phyloP scores from a whole-genome alignment of 2,113 vertebrate genomes.

The Chaetodon auriga region DNA sequence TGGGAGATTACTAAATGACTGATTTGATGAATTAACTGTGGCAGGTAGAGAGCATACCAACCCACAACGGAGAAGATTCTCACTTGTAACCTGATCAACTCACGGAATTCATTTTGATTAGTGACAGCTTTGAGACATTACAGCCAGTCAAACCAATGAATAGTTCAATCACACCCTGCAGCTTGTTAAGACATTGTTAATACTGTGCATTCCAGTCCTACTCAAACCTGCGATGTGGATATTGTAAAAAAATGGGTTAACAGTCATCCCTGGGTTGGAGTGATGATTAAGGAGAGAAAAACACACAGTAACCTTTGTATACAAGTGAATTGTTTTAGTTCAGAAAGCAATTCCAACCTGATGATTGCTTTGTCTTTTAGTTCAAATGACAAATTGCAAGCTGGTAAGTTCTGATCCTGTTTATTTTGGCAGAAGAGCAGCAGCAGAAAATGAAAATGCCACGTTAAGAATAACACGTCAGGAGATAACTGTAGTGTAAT shows the following conservation, averaged over 20 bases:
- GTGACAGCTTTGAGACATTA: background rate
- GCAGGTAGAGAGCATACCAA: background rate
- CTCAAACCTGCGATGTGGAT: background rate
- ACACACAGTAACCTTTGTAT: background rate
- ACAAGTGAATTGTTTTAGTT: background rate
- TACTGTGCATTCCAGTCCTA: background rate
- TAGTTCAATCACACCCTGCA: background rate
- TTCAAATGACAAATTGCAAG: conserved; percentile 6
- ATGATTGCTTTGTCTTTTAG: conserved; percentile 4
- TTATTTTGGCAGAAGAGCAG: background rate
- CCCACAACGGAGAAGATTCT: background rate
- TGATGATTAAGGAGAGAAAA: background rate
- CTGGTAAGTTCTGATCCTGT: background rate
- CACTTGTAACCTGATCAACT: background rate
- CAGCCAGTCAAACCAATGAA: background rate
- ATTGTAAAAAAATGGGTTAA: background rate
- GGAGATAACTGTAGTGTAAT: conserved; percentile 7
- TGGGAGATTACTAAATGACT: background rate
- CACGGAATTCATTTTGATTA: background rate
- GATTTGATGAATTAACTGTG: too few relatives aligned
- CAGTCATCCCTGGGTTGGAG: background rate
- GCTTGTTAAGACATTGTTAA: background rate
- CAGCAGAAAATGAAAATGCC: background rate
- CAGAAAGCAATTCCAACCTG: background rate
- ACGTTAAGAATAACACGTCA: conserved; percentile 3